These are phyloP conservation scores for Sarcophaga caerulescens DNA, from an alignment of 2,888 invertebrate genomes.

Conservation along the genomic window DNA sequence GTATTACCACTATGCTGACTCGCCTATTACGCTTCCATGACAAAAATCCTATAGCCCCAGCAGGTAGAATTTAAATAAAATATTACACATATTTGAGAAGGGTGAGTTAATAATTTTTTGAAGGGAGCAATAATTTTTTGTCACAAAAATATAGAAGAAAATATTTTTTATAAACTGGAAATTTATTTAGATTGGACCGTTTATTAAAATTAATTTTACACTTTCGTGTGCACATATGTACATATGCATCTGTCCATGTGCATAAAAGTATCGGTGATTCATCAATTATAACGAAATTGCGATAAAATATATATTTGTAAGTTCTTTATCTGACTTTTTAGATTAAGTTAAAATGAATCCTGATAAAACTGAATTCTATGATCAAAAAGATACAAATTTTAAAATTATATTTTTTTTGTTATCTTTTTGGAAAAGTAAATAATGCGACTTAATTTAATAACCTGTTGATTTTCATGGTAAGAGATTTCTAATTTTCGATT, in stretches of 20 bases:
- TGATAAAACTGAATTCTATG: no score
- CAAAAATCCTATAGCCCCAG: conserved; percentile 74
- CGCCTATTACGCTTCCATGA: conserved; percentile 87
- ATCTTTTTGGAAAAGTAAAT: no score
- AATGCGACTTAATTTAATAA: no score
- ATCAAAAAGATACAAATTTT: no score
- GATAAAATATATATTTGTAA: neutral
- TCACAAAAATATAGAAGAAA: no score
- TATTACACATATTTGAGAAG: neutral
- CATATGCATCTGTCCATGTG: neutral
- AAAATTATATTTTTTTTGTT: no score
- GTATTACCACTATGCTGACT: conserved; percentile 95
- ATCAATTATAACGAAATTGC: neutral
- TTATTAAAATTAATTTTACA: neutral
- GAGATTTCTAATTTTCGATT: no score
- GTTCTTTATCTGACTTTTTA: neutral
- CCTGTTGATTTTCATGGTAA: no score
- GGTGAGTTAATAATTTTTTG: neutral
- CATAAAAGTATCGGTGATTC: neutral
- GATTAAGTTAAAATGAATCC: neutral
- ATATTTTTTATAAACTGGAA: no score
- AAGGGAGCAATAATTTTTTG: neutral
- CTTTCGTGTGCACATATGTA: no score
- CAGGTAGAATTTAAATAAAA: conserved; percentile 54
- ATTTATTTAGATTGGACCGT: no score